phyloP scores from a whole-genome alignment of 2,888 invertebrate species.

The Drosophila antonietae region DNA sequence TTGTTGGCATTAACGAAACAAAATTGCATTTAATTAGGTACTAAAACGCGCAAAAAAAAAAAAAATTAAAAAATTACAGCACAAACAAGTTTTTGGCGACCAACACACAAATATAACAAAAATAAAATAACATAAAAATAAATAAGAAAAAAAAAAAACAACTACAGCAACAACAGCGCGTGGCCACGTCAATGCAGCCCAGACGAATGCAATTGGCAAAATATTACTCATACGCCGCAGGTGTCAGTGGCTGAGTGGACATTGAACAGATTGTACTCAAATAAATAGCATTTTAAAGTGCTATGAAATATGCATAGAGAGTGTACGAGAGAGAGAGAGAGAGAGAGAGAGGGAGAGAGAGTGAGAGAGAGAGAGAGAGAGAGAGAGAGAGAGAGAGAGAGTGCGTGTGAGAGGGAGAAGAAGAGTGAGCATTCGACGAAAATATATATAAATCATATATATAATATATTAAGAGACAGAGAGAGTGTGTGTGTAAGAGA shows the following conservation, averaged over 20 bases:
- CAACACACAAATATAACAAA: not conserved
- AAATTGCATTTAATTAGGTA: conserved; percentile 43
- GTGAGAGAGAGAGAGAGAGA: not conserved
- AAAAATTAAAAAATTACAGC: not conserved
- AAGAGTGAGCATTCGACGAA: too few species aligned
- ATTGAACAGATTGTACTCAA: conserved; percentile 6
- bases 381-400: not conserved
- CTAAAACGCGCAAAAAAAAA: conserved; percentile 8
- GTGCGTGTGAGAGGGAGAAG: too few species aligned
- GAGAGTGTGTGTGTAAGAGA: too few species aligned
- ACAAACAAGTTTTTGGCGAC: conserved; percentile 40
- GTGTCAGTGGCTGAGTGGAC: conserved; percentile 14
- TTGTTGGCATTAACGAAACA: conserved; percentile 21
- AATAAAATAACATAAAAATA: not conserved
- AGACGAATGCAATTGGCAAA: conserved; percentile 20
- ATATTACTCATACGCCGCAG: conserved; percentile 49
- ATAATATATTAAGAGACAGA: not conserved
- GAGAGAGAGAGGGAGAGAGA: not conserved
- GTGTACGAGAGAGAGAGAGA: not conserved
- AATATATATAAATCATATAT: too few species aligned
- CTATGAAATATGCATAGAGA: not conserved
- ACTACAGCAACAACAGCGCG: not conserved
- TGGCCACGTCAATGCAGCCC: conserved; percentile 35
- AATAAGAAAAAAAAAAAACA: not conserved
- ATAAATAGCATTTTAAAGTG: not conserved